Conservation (phyloP, 2,797 vertebrate species). For the Anableps anableps region DNA sequence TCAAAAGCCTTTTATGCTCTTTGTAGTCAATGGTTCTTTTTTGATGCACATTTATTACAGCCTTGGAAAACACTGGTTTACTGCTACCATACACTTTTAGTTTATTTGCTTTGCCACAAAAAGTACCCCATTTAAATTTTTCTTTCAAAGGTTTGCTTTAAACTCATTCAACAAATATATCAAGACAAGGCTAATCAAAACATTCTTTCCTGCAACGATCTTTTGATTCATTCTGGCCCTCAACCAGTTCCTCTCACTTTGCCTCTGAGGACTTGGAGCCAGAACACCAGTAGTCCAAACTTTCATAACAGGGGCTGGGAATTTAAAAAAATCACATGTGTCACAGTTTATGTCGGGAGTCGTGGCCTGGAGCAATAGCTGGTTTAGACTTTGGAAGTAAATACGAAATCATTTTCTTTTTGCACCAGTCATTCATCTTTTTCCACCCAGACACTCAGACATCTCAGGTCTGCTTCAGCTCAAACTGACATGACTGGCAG, state of each 20-base stretch:
- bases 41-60: background rate
- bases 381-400: slow-evolving; percentile 75
- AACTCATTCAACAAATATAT: slow-evolving; percentile 21
- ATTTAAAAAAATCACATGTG: slow-evolving; percentile 73
- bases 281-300: slow-evolving; percentile 73
- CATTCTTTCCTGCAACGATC: slow-evolving; percentile 40
- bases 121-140: slow-evolving; percentile 2
- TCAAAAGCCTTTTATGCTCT: background rate
- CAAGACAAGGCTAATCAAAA: slow-evolving; percentile 36
- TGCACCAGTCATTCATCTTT: slow-evolving; percentile 79
- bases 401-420: slow-evolving; percentile 78
- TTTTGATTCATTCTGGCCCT: slow-evolving; percentile 51
- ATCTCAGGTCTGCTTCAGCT: slow-evolving; percentile 76
- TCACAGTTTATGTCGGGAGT: slow-evolving; percentile 77
- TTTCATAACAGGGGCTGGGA: slow-evolving; percentile 69
- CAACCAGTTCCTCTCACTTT: slow-evolving; percentile 55
- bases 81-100: background rate
- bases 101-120: slow-evolving; percentile 4
- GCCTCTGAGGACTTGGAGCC: slow-evolving; percentile 56
- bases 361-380: slow-evolving; percentile 69
- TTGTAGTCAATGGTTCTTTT: slow-evolving; percentile 3
- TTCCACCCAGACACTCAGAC: slow-evolving; percentile 66
- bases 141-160: background rate
- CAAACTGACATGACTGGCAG: slow-evolving; percentile 73
- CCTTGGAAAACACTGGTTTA: background rate